Evolutionary conservation across 1,140 invertebrate species (phyloP).

Genomic region (Muscidifurax raptorellus): DNA sequence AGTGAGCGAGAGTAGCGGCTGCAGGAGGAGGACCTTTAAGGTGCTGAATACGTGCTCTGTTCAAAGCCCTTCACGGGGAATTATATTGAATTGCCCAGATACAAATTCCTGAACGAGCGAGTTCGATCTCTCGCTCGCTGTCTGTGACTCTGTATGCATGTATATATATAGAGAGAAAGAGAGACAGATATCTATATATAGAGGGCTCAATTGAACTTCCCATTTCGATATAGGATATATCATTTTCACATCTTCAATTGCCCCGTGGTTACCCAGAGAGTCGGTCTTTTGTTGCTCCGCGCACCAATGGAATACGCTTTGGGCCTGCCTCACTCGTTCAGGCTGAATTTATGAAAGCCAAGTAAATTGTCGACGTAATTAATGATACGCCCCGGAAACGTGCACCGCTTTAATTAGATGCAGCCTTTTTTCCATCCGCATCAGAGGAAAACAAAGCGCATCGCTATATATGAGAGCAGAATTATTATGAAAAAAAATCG

Average conservation of each 20-base stretch:
- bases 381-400: background rate
- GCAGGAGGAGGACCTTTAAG: slow-evolving; percentile 23
- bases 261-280: background rate
- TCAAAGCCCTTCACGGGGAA: slow-evolving; percentile 30
- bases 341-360: background rate
- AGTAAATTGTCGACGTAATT: slow-evolving; percentile 13
- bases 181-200: background rate
- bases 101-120: slow-evolving; percentile 23
- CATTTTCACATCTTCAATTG: slow-evolving; percentile 24
- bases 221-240: slow-evolving; percentile 13
- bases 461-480: too few species aligned
- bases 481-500: background rate
- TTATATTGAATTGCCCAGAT: slow-evolving; percentile 42
- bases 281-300: slow-evolving; percentile 2
- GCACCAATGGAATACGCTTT: background rate
- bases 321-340: background rate
- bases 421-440: background rate
- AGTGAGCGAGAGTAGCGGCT: background rate
- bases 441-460: background rate
- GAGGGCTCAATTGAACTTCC: background rate
- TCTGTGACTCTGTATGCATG: background rate
- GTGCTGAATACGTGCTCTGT: background rate
- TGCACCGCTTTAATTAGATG: background rate
- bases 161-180: background rate
- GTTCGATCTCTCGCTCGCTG: background rate